Evolutionary conservation across 2,113 vertebrate species (phyloP), one percentile per base, ranked within the genome.

Genomic region (Heterotilapia buettikoferi): DNA sequence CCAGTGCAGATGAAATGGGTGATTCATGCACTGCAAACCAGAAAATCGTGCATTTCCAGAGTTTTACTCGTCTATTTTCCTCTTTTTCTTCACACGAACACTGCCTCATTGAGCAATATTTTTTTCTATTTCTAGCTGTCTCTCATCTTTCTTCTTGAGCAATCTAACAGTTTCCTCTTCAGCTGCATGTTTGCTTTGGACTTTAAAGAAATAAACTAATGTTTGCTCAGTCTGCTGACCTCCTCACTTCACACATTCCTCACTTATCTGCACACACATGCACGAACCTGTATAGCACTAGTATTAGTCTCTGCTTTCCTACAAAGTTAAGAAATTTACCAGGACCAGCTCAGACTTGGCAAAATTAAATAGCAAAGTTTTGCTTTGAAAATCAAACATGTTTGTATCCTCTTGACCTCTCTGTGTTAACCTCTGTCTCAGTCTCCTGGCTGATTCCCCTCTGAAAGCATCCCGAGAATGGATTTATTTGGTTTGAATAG

Each of bases 151-250:
- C 78, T 82, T 26, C 73, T 79, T 6, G 19, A 85, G 78, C 59
- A 68, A 26, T 87, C n/a, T 53, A 61, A 87, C 73, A 80, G 71
- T 91, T 86, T 91, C 66, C 80, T 90, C 80, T 83, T 87, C 56
- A 54, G 54, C 84, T 86, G 59, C 63, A 40, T 78, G 14, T 87
- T 85, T 86, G 53, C 9, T 43, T 84, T 88, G 38, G 47, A 83
- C 68, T 82, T 87, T 14, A 13, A 86, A 83, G 71, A 90, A 73
- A 88, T 66, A 83, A 82, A 88, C 80, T 56, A 21, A 26, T 73
- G 66, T 89, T 90, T 88, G 84, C 84, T 79, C 29, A 50, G 92
- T 88, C 89, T 90, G 57, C 33, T 90, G 87, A 90, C 88, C 83
- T 79, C 18, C 79, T 84, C 83, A 87, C 57, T 38, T 88, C 80